These are phyloP conservation scores for Xiphias gladius DNA, from an alignment of 2,113 vertebrate species.

Conservation along the genomic window DNA sequence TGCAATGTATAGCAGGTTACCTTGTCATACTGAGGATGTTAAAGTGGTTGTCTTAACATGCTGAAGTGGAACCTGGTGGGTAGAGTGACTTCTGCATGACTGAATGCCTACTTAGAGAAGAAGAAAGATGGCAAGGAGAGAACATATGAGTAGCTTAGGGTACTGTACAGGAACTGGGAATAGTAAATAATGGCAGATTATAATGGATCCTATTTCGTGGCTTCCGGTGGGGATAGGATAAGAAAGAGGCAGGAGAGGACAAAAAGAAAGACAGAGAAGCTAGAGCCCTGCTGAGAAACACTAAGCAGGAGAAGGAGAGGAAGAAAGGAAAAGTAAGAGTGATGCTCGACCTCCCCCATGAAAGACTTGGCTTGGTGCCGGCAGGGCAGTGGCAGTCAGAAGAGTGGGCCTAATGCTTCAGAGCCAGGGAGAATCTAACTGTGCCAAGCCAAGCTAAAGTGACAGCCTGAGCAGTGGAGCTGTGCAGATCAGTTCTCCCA, in stretches of 20 bases:
- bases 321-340: constrained; percentile 60
- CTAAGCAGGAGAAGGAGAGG: constrained; percentile 49
- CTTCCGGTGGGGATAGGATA: constrained; percentile 60
- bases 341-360: constrained; percentile 69
- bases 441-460: constrained; percentile 77
- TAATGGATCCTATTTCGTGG: constrained; percentile 59
- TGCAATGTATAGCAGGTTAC: neutral
- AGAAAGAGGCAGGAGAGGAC: constrained; percentile 58
- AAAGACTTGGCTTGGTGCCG: constrained; percentile 71
- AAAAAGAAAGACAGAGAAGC: constrained; percentile 54
- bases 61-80: constrained; percentile 42
- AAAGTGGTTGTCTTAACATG: constrained; percentile 51
- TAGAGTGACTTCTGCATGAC: constrained; percentile 43
- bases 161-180: constrained; percentile 48
- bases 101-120: constrained; percentile 51
- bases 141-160: constrained; percentile 45
- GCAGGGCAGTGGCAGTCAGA: constrained; percentile 72
- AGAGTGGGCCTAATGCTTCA: constrained; percentile 65
- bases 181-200: constrained; percentile 69
- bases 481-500: constrained; percentile 71
- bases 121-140: constrained; percentile 52
- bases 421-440: constrained; percentile 68
- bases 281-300: constrained; percentile 54
- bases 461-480: constrained; percentile 77
- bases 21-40: constrained; percentile 37